Percentiles rank a stretch among this genome's conserved stretches.
Conservation (phyloP, 2,888 invertebrate species). For the Callimorpha dominula region DNA sequence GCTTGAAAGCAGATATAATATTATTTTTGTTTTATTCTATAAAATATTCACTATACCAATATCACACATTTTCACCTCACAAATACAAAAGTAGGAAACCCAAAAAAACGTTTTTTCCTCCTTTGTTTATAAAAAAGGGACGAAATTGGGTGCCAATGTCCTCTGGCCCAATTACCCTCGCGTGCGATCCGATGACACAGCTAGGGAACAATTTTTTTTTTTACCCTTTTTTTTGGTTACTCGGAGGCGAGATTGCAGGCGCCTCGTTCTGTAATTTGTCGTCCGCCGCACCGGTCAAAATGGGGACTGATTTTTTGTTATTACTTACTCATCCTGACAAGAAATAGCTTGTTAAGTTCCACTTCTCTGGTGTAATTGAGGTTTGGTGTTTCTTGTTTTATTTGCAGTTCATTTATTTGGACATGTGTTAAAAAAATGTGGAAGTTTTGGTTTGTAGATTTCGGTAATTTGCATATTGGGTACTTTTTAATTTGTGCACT, state of each 20-base stretch:
- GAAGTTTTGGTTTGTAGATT: not conserved
- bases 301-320: slow-evolving; percentile 59
- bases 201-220: slow-evolving; percentile 67
- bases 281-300: slow-evolving; percentile 62
- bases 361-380: slow-evolving; percentile 50
- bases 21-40: not conserved
- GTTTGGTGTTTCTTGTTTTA: slow-evolving; percentile 19
- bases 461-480: not conserved
- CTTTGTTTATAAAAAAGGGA: slow-evolving; percentile 53
- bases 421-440: not conserved
- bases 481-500: too few species aligned
- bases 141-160: slow-evolving; percentile 63
- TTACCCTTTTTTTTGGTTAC: slow-evolving; percentile 57
- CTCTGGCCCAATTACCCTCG: slow-evolving; percentile 62
- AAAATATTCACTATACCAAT: not conserved
- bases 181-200: slow-evolving; percentile 77
- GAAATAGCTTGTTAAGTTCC: slow-evolving; percentile 60
- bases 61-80: slow-evolving; percentile 10
- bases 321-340: slow-evolving; percentile 56
- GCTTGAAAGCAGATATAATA: not conserved
- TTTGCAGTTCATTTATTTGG: slow-evolving; percentile 27
- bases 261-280: slow-evolving; percentile 79
- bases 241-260: slow-evolving; percentile 70
- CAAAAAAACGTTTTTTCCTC: slow-evolving; percentile 43
- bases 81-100: slow-evolving; percentile 22